Base-by-base conservation (phyloP, 2,888 invertebrate genomes). In the Ophion ventricosus region DNA sequence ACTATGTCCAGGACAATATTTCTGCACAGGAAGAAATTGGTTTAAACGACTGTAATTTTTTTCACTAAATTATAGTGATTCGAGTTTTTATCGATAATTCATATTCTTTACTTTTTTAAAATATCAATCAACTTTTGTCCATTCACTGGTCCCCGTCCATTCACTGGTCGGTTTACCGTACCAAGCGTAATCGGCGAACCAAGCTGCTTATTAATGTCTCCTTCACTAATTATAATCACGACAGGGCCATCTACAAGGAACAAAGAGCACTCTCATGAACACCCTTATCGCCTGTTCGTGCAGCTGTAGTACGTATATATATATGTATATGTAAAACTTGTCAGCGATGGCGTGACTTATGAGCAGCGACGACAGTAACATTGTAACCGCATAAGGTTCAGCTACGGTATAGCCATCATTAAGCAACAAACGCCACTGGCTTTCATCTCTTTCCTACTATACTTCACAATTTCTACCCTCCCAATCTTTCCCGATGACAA, bases 181-280 rank as follows among this genome's bases (percentile, higher is more conserved):
- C 26, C 7, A 25, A 35, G 20, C n/a, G 56, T 23, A 77, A 78
- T 83, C 69, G 63, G 49, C 61, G 79, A 49, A 43, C 72, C 67
- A 82, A 75, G 67, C 80, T 85, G 72, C 82, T 80, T 82, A 83
- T 80, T 77, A 80, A 81, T 81, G 74, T 81, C 75, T 85, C 88
- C 87, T 87, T 87, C 86, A 85, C 90, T 90, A 91, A 91, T 91
- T 91, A 90, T 90, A 87, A 90, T 87, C 88, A 85, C 90, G 89
- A 90, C 90, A 88, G 88, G 86, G 87, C 90, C 89, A 91, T 89
- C 88, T 88, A 86, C 56, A 40, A 54, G 64, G 88, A 91, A 89
- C 87, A 90, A 90, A 90, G 89, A 87, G 85, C 80, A 72, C 83
- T 80, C 80, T 67, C 70, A 77, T 82, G 76, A 63, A 57, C 26